phyloP scores from a whole-genome alignment of 2,113 vertebrate species.

The Pseudolaguvia tuberculata region DNA sequence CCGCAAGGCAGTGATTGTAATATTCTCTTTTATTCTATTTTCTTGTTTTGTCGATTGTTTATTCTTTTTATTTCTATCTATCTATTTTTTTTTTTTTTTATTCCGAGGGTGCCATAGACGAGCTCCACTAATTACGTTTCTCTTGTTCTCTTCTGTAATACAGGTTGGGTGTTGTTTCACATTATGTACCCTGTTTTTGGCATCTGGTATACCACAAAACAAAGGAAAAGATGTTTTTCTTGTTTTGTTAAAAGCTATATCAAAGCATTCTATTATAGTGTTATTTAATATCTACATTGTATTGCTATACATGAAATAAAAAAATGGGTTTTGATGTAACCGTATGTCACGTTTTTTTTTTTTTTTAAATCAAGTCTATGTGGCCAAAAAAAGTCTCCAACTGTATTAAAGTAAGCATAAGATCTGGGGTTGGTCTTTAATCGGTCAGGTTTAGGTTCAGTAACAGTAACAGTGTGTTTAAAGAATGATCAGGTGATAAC shows the following conservation, averaged over 20 bases:
- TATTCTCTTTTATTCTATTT: constrained; percentile 58
- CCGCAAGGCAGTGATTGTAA: constrained; percentile 84
- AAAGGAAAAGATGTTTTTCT: constrained; percentile 47
- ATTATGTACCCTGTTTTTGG: constrained; percentile 70
- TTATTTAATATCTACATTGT: constrained; percentile 99
- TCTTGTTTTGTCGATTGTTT: constrained; percentile 15
- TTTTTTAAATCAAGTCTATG: too few species aligned
- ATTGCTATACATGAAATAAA: constrained; percentile 99
- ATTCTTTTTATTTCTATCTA: constrained; percentile 28
- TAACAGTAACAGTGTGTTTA: too few species aligned
- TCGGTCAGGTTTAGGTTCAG: too few species aligned
- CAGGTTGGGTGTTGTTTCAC: constrained; percentile 62
- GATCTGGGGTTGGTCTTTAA: too few species aligned
- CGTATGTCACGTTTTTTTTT: neutral
- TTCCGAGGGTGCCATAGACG: constrained; percentile 79
- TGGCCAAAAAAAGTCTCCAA: too few species aligned
- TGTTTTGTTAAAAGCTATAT: constrained; percentile 85
- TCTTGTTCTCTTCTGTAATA: constrained; percentile 74
- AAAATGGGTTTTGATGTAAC: constrained; percentile 94
- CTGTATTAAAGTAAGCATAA: too few species aligned
- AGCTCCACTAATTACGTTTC: constrained; percentile 73
- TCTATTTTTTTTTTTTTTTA: constrained; percentile 53
- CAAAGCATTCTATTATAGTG: constrained; percentile 96
- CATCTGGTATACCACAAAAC: constrained; percentile 67
- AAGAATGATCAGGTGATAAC: too few species aligned